phyloP scores from a whole-genome alignment of 2,888 invertebrate genomes.

The Tetheella fluctuosa region DNA sequence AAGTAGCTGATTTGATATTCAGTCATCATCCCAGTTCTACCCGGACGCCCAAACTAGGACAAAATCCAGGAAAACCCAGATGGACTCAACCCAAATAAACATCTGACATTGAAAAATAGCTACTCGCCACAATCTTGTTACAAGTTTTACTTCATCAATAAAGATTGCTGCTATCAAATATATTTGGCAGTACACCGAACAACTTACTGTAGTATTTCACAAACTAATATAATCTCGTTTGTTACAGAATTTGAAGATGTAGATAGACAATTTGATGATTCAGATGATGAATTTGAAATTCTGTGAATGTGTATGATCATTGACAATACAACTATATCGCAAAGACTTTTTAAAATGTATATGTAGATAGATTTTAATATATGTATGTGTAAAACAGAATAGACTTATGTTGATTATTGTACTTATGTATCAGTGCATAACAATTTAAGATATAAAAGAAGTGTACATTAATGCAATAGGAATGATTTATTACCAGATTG shows the following conservation, averaged over 20 bases:
- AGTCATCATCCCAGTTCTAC: too few species aligned
- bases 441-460: background rate
- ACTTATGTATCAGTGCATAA: background rate
- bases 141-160: background rate
- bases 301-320: constrained; percentile 78
- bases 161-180: background rate
- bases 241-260: constrained; percentile 86
- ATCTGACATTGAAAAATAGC: background rate
- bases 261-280: constrained; percentile 87
- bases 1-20: too few species aligned
- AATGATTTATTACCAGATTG: background rate
- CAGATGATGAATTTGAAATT: constrained; percentile 93
- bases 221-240: constrained; percentile 33
- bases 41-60: too few species aligned
- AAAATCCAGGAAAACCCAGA: too few species aligned
- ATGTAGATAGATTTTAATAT: constrained; percentile 24
- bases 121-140: too few species aligned
- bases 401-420: constrained; percentile 15
- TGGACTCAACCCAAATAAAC: background rate
- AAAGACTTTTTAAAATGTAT: background rate
- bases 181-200: constrained; percentile 11
- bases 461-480: background rate
- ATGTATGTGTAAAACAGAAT: background rate
- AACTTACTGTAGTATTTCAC: constrained; percentile 9
- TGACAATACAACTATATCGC: constrained; percentile 24